Evolutionary conservation across 2,113 vertebrate species (phyloP), one percentile per base, ranked within the genome.

Genomic region (Zosterops borbonicus): DNA sequence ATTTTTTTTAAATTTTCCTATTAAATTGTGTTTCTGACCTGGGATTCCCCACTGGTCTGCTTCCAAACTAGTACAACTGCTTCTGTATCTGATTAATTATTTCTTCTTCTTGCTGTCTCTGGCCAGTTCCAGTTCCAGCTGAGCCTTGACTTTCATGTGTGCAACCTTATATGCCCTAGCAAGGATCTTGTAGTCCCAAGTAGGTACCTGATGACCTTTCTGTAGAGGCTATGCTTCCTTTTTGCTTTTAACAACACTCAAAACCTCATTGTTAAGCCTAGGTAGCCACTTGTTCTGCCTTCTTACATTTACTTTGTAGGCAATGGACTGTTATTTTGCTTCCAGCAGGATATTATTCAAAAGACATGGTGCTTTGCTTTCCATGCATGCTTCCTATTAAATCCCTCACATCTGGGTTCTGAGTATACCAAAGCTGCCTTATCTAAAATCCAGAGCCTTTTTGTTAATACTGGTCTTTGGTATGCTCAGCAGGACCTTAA

Each of bases 141-240:
- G 44, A 77, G 33, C 17, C 14, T 31, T 76, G 21, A 42, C 37
- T 21, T 59, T 50, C 31, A 35, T 50, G 9, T 42, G 37, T 58
- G n/a, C 50, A 47, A 56, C 20, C 31, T 12, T 41, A 7, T 3
- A 15, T 6, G 11, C 33, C 33, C 37, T 52, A 9, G 33, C 14
- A 68, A 59, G 25, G 44, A 52, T 59, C 44, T 4, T 44, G 5
- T 27, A 59, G 27, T 52, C 27, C 13, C 18, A 37, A 44, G 21
- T 27, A 21, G 17, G 31, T 59, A 67, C 24, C 5, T 68, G 37
- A 6, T 18, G 37, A 42, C 22, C n/a, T 52, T 63, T 73, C 25
- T 3, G 1, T 31, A 46, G 9, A 52, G 1, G 1, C 2, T 41
- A 14, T 41, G 12, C 37, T 62, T 1, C 23, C 22, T 41, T 81